Base-by-base conservation (phyloP, 2,113 vertebrate genomes). In the Pipa parva region DNA sequence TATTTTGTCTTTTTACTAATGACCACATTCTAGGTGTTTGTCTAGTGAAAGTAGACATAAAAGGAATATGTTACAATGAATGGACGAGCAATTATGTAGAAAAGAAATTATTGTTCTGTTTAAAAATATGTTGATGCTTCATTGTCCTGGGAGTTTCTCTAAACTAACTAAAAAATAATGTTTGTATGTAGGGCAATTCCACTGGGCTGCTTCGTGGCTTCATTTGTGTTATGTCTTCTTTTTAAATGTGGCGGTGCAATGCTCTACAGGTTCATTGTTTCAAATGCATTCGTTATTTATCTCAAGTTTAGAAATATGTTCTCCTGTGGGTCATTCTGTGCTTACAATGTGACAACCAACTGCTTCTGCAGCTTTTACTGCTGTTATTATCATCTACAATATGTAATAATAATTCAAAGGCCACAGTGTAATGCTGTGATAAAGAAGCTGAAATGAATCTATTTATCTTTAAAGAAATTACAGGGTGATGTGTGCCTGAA, bases 401-500 rank as follows among this genome's bases (percentile, higher is more conserved):
- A 12, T 62, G 15, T 61, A 45, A 15, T 75, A 13, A 7, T 50
- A 28, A 68, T 59, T 27, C 1, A 71, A 20, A 68, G 20, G 21
- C 24, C 58, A 26, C 20, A 70, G 78, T 50, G 70, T 71, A 71
- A 74, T 26, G 48, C 2, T 60, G 63, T 67, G 64, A 60, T 60
- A 48, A 50, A 72, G 52, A 52, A 72, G 61, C 26, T 45, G 2
- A 20, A 78, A 27, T 74, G 79, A 62, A 80, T 78, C 62, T 29
- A 58, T 75, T 36, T 56, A 61, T 55, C 74, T 65, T 58, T 60
- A 56, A 73, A 22, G 21, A 75, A 68, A 4, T 71, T 46, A 46
- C 76, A 78, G 79, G 73, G 57, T 51, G 29, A 51, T 39, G 42
- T 51, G 46, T 28, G 20, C 51, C 72, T 70, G 76, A 81, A 74